These are phyloP conservation scores for Agrochola lota DNA, from an alignment of 2,888 invertebrate genomes.

Conservation along the genomic window DNA sequence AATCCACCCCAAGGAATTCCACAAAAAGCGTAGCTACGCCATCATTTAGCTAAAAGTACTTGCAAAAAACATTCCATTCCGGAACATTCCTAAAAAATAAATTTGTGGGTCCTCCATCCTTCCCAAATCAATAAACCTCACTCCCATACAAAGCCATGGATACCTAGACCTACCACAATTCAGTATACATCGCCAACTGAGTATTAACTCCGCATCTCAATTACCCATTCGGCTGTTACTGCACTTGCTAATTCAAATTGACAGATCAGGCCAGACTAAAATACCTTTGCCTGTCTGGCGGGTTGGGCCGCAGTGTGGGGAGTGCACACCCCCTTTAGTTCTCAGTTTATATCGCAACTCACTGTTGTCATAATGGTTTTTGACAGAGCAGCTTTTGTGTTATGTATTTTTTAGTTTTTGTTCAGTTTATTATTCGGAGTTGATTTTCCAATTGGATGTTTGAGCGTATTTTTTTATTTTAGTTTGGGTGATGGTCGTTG, in stretches of 20 bases:
- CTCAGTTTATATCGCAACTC: slow-evolving; percentile 72
- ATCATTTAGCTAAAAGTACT: neutral
- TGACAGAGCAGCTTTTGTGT: slow-evolving; percentile 78
- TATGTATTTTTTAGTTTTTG: slow-evolving; percentile 57
- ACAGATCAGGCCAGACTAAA: slow-evolving; percentile 89
- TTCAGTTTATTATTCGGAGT: slow-evolving; percentile 26
- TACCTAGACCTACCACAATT: slow-evolving; percentile 76
- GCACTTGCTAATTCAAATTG: slow-evolving; percentile 88
- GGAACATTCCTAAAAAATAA: neutral
- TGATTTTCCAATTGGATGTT: slow-evolving; percentile 18
- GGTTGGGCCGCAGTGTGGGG: slow-evolving; percentile 68
- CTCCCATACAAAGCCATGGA: slow-evolving; percentile 2
- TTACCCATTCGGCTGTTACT: slow-evolving; percentile 78
- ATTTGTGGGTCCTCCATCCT: neutral
- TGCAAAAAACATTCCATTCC: neutral
- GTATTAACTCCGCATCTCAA: slow-evolving; percentile 70
- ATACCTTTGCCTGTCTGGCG: slow-evolving; percentile 82
- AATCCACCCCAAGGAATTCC: neutral
- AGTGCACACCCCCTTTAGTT: slow-evolving; percentile 70
- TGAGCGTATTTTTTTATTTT: neutral
- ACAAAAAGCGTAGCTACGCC: too few relatives aligned
- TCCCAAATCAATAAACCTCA: slow-evolving; percentile 24
- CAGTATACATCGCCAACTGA: slow-evolving; percentile 46
- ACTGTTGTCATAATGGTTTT: slow-evolving; percentile 82
- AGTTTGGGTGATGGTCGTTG: neutral